Evolutionary conservation across 1,140 invertebrate species (phyloP).

Genomic region (Drosophila kanapiae): DNA sequence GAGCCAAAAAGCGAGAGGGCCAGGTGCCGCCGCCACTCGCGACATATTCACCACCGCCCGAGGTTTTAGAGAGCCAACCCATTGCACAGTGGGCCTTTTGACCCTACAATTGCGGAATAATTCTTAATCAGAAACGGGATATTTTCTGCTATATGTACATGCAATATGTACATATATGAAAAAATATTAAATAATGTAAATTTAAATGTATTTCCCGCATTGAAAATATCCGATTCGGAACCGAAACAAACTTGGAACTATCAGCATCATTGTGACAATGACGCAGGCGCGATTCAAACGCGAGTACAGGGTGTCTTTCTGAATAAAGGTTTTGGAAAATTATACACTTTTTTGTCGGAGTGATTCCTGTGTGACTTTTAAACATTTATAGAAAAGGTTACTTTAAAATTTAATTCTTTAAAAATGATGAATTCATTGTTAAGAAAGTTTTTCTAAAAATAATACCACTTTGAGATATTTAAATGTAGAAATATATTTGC

Average conservation of each 20-base stretch:
- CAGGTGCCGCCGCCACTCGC: constrained; percentile 13
- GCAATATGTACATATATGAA: no score
- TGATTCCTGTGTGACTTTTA: not conserved
- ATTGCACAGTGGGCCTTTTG: not conserved
- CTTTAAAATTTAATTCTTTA: not conserved
- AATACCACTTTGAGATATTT: no score
- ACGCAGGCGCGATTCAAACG: constrained; percentile 29
- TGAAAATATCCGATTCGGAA: no score
- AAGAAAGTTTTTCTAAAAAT: no score
- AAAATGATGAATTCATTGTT: no score
- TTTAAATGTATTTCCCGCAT: no score
- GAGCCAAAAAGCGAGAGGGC: constrained; percentile 22
- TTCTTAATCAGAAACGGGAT: not conserved
- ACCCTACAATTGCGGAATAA: not conserved
- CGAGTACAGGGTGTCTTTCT: constrained; percentile 25
- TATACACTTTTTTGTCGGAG: not conserved
- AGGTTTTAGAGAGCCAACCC: constrained; percentile 5
- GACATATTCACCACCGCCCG: constrained; percentile 27
- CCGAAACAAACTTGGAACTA: constrained; percentile 24
- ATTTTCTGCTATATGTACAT: not conserved
- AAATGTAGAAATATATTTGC: no score
- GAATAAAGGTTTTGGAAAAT: no score
- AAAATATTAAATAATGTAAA: no score
- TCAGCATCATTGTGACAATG: constrained; percentile 10
- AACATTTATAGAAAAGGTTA: not conserved